phyloP scores from a whole-genome alignment of 2,113 vertebrate species.

The Sapajus apella region DNA sequence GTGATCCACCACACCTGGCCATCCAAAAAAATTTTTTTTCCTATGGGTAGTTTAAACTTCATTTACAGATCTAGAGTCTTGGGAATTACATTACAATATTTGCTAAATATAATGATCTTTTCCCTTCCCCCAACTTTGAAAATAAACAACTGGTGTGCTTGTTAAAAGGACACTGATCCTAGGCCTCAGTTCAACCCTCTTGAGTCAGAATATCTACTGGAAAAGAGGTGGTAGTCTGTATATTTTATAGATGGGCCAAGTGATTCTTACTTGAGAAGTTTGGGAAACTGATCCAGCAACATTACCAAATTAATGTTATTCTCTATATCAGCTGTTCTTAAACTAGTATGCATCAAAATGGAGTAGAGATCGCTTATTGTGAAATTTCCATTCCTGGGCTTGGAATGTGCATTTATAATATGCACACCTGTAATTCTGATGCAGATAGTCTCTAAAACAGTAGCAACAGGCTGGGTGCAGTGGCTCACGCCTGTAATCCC shows the following conservation, averaged over 20 bases:
- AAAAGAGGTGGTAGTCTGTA: not conserved
- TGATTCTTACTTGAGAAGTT: not conserved
- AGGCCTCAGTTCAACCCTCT: not conserved
- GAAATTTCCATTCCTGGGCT: conserved; percentile 3
- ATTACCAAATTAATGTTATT: conserved; percentile 2
- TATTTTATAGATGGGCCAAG: not conserved
- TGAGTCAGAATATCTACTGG: not conserved
- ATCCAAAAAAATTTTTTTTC: not conserved
- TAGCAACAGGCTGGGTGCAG: not conserved
- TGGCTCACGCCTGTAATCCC: no score
- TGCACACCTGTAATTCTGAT: conserved; percentile 11
- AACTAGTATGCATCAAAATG: not conserved
- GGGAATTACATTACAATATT: not conserved
- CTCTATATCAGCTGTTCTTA: not conserved
- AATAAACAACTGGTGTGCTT: not conserved
- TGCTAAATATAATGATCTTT: not conserved
- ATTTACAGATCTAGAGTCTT: not conserved
- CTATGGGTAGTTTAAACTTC: not conserved
- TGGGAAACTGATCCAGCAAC: not conserved
- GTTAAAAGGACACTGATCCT: not conserved
- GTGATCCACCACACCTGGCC: no score
- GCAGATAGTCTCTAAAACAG: not conserved
- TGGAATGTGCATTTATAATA: conserved; percentile 7
- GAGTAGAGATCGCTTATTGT: not conserved
- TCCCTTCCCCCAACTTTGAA: not conserved